Conservation (phyloP, 2,113 vertebrate species). For the Microcebus jonahi region DNA sequence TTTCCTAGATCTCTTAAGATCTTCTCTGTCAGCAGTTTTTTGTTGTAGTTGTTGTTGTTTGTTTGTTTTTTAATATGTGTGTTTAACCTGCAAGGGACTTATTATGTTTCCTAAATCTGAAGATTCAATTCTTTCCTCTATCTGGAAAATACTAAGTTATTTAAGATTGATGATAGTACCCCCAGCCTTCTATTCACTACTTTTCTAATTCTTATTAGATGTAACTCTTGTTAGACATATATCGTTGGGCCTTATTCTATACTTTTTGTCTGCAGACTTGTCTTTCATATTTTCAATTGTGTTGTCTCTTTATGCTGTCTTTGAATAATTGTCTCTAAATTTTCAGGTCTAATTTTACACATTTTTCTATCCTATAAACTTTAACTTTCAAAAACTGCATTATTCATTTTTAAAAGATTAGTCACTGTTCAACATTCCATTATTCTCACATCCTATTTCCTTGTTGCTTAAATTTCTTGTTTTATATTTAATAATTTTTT, state of each 20-base stretch:
- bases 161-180: not conserved
- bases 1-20: not conserved
- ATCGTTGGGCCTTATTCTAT: not conserved
- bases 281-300: not conserved
- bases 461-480: not conserved
- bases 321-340: not conserved
- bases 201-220: not conserved
- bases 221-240: not conserved
- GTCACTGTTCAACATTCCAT: not conserved
- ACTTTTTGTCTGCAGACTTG: not conserved
- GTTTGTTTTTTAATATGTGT: not conserved
- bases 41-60: not conserved
- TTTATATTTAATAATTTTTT: not conserved
- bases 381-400: not conserved
- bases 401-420: not conserved
- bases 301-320: not conserved
- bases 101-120: not conserved
- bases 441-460: not conserved
- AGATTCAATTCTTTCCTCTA: not conserved
- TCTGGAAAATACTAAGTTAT: not conserved
- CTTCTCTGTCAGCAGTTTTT: not conserved
- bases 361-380: conserved; percentile 18
- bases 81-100: not conserved
- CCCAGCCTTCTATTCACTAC: not conserved
- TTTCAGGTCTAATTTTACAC: not conserved